Percentiles rank a stretch among this genome's conserved stretches.
These are phyloP conservation scores for Epizoanthus scotinus DNA, from an alignment of 92 coral and sea anemone genomes.

Conservation along the genomic window DNA sequence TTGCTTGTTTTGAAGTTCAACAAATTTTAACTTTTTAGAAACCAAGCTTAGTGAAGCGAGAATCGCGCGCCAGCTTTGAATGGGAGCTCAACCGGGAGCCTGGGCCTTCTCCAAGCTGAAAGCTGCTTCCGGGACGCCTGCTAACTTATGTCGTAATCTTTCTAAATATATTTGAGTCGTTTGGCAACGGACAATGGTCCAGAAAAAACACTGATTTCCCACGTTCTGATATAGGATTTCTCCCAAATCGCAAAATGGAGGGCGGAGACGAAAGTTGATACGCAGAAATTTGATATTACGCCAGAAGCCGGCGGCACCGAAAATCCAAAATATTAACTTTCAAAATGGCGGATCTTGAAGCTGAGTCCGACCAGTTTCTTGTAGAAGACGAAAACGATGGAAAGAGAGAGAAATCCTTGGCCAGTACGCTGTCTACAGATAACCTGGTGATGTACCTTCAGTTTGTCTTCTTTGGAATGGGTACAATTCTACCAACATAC, in stretches of 20 bases:
- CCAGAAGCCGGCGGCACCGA: not conserved
- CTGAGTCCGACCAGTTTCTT: conserved; percentile 76
- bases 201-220: not conserved
- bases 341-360: conserved; percentile 86
- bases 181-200: not conserved
- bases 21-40: too few relatives aligned
- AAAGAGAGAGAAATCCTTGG: conserved; percentile 68
- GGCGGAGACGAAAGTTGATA: conserved; percentile 17
- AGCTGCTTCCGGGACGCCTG: too few relatives aligned
- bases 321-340: conserved; percentile 6
- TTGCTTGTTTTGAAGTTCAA: too few relatives aligned
- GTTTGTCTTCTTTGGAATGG: conserved; percentile 87
- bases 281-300: not conserved
- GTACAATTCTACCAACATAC: conserved; percentile 80
- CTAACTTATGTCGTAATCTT: too few relatives aligned
- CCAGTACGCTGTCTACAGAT: conserved; percentile 66
- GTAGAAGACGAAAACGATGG: conserved; percentile 62
- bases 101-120: too few relatives aligned
- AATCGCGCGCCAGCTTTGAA: too few relatives aligned
- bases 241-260: too few relatives aligned
- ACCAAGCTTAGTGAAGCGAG: too few relatives aligned
- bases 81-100: too few relatives aligned
- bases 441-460: conserved; percentile 79
- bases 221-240: too few relatives aligned
- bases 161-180: not conserved